A percentile compares a stretch with the other conserved stretches of the same genome.
phyloP scores from a whole-genome alignment of 1,140 invertebrate species.

The Onthophagus taurus region DNA sequence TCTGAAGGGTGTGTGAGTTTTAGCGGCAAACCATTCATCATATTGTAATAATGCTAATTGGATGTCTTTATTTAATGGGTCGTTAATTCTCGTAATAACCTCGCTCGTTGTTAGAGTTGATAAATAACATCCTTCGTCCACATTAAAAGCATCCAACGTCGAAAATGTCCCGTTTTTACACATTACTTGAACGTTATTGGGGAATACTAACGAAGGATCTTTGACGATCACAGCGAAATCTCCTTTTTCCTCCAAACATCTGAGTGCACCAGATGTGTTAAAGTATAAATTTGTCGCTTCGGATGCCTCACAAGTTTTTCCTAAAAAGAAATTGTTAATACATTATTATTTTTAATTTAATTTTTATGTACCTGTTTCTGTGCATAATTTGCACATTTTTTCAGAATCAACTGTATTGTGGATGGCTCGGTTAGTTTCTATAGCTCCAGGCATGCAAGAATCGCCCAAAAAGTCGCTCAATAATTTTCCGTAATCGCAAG shows the following conservation, averaged over 20 bases:
- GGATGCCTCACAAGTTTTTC: constrained; percentile 32
- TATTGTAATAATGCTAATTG: constrained; percentile 20
- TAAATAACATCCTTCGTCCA: constrained; percentile 46
- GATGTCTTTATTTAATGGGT: constrained; percentile 21
- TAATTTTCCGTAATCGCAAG: constrained; percentile 47
- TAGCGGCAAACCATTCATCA: constrained; percentile 22
- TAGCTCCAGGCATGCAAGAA: constrained; percentile 50
- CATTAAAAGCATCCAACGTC: constrained; percentile 37
- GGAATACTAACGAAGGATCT: constrained; percentile 16
- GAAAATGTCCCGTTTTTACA: constrained; percentile 50
- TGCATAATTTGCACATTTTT: neutral
- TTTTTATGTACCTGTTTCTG: neutral
- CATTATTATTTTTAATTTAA: constrained; percentile 10
- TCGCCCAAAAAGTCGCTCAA: constrained; percentile 46
- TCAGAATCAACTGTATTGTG: neutral
- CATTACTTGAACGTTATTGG: constrained; percentile 40
- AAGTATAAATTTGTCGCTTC: constrained; percentile 47
- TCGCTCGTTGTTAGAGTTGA: constrained; percentile 49
- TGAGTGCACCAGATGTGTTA: constrained; percentile 52
- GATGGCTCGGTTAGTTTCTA: neutral
- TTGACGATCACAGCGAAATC: constrained; percentile 50
- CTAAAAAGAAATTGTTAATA: constrained; percentile 15
- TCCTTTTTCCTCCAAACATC: constrained; percentile 45
- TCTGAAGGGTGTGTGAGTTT: constrained; percentile 28
- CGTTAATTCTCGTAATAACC: constrained; percentile 39